Percentiles rank a stretch among this genome's conserved stretches.
Conservation (phyloP, 2,888 invertebrate species). For the Heliconius sara region DNA sequence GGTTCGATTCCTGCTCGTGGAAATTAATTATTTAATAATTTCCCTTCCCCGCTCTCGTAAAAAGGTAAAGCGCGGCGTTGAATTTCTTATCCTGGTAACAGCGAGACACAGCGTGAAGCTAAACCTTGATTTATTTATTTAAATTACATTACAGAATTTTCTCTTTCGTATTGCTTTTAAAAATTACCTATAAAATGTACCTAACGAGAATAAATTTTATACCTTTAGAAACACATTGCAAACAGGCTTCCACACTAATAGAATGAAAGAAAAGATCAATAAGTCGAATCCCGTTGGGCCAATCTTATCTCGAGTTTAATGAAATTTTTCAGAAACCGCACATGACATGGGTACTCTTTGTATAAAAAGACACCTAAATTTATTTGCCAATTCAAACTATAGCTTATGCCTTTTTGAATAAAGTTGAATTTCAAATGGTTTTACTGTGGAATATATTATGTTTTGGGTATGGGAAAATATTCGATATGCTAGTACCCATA, state of each 20-base stretch:
- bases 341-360: conserved; percentile 36
- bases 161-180: not conserved
- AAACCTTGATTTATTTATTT: too few relatives aligned
- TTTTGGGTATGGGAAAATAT: conserved; percentile 11
- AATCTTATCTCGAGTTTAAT: conserved; percentile 45
- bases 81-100: too few relatives aligned
- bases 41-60: too few relatives aligned
- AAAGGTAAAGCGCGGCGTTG: too few relatives aligned
- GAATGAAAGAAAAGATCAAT: conserved; percentile 40
- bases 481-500: conserved; percentile 23
- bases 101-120: too few relatives aligned
- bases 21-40: too few relatives aligned
- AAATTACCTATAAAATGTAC: not conserved
- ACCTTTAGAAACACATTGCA: conserved; percentile 1
- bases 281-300: conserved; percentile 37
- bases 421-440: conserved; percentile 10
- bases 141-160: not conserved
- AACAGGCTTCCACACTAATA: conserved; percentile 27
- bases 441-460: not conserved
- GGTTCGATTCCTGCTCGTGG: too few relatives aligned
- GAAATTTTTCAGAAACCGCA: conserved; percentile 46
- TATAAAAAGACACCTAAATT: conserved; percentile 27
- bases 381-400: not conserved
- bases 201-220: not conserved
- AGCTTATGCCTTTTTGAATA: not conserved